Evolutionary conservation across 2,113 vertebrate species (phyloP).

Genomic region (Terrapene triunguis): DNA sequence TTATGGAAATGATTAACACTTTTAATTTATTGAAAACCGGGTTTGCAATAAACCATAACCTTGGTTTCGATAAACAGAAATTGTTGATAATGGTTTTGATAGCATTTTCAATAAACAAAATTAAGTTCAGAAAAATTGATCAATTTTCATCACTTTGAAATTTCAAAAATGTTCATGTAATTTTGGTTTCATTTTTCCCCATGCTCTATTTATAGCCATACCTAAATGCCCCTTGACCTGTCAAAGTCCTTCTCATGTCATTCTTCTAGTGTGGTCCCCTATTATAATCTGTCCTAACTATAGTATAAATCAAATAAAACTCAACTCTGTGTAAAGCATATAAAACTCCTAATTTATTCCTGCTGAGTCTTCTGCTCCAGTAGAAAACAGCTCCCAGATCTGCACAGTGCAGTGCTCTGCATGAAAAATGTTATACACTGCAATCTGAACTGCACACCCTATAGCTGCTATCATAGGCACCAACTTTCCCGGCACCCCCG

Average conservation of each 20-base stretch:
- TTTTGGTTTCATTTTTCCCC: neutral
- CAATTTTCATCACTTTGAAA: neutral
- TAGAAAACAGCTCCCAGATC: neutral
- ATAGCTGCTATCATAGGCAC: neutral
- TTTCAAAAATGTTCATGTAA: neutral
- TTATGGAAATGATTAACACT: neutral
- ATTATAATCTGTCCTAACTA: neutral
- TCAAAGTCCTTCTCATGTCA: neutral
- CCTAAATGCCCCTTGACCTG: neutral
- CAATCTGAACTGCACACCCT: neutral
- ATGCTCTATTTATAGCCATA: neutral
- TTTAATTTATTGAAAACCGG: neutral
- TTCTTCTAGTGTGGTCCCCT: neutral
- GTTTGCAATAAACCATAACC: neutral
- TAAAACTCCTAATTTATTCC: neutral
- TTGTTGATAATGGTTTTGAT: neutral
- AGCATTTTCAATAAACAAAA: neutral
- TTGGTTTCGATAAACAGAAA: neutral
- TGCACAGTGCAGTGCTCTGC: neutral
- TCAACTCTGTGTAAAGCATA: accelerated
- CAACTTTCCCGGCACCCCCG: too few species aligned
- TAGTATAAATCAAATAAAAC: neutral
- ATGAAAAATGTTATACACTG: neutral
- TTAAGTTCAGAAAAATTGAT: neutral
- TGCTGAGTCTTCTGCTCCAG: neutral